Evolutionary conservation across 2,113 vertebrate genomes (phyloP).

Genomic region (Arvicanthis niloticus): DNA sequence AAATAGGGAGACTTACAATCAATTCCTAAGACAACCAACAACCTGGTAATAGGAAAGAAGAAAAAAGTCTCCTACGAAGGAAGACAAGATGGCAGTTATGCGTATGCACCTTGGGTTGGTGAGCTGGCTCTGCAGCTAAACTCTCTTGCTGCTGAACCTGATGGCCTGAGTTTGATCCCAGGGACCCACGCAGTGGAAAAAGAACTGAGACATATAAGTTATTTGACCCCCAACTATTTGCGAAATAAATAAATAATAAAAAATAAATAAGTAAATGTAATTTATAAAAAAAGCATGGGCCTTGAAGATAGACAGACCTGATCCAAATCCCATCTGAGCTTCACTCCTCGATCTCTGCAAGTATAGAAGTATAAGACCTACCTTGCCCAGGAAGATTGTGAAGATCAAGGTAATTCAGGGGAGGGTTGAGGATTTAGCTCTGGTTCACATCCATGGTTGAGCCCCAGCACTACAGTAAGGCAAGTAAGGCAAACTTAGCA

Average conservation of each 20-base stretch:
- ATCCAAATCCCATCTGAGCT: background rate
- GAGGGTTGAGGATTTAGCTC: background rate
- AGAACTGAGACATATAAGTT: background rate
- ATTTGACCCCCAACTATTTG: background rate
- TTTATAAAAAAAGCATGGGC: background rate
- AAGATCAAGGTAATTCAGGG: background rate
- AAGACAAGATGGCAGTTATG: background rate
- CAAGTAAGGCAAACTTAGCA: background rate
- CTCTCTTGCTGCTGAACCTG: background rate
- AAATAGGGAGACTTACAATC: background rate
- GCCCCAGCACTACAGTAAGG: background rate
- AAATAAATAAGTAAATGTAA: background rate
- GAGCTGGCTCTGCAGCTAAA: background rate
- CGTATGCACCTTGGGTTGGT: too few relatives aligned
- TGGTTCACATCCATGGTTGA: too few relatives aligned
- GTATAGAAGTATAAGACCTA: background rate
- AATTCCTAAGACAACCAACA: too few relatives aligned
- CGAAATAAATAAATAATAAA: background rate
- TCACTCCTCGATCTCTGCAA: background rate
- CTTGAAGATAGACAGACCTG: background rate
- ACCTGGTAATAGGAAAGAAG: background rate
- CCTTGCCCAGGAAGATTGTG: background rate
- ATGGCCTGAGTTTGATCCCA: background rate
- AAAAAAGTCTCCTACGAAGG: background rate
- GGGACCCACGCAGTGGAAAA: background rate